phyloP scores from a whole-genome alignment of 2,888 invertebrate species.

The Malthinus seriepunctatus region DNA sequence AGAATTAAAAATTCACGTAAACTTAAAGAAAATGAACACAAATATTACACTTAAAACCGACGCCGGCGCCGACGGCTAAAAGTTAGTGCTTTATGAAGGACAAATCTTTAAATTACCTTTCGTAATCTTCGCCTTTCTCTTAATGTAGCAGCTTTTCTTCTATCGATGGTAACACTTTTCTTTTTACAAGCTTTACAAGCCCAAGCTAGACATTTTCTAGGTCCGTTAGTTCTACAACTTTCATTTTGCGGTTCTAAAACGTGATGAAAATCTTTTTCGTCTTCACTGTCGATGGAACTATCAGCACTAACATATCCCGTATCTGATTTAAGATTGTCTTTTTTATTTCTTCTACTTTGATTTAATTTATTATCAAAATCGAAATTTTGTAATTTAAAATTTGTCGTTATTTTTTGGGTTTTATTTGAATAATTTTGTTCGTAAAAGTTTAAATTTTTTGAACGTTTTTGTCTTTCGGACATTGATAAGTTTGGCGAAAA shows the following conservation, averaged over 20 bases:
- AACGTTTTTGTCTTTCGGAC: not conserved
- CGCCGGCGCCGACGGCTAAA: not conserved
- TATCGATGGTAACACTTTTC: slow-evolving; percentile 92
- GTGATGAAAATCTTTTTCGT: slow-evolving; percentile 51
- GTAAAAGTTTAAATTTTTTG: slow-evolving; percentile 1
- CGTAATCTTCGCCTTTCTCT: slow-evolving; percentile 88
- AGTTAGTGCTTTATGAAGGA: not conserved
- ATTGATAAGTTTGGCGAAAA: slow-evolving; percentile 1
- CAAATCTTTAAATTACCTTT: slow-evolving; percentile 65
- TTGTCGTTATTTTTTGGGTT: not conserved
- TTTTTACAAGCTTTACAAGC: slow-evolving; percentile 97
- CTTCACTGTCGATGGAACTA: slow-evolving; percentile 50
- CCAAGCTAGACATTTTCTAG: slow-evolving; percentile 88
- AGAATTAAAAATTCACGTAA: not conserved
- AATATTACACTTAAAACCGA: no score
- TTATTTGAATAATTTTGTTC: slow-evolving; percentile 1
- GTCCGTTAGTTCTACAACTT: slow-evolving; percentile 51
- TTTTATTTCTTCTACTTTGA: slow-evolving; percentile 7
- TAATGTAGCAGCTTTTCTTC: slow-evolving; percentile 96
- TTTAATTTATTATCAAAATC: slow-evolving; percentile 4
- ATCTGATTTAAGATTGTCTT: slow-evolving; percentile 15
- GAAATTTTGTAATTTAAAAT: slow-evolving; percentile 10
- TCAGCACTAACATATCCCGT: slow-evolving; percentile 50
- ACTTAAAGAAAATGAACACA: no score
- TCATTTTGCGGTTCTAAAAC: slow-evolving; percentile 54